These are phyloP conservation scores for Hemiscyllium ocellatum DNA, from an alignment of 2,113 vertebrate species.

Conservation along the genomic window DNA sequence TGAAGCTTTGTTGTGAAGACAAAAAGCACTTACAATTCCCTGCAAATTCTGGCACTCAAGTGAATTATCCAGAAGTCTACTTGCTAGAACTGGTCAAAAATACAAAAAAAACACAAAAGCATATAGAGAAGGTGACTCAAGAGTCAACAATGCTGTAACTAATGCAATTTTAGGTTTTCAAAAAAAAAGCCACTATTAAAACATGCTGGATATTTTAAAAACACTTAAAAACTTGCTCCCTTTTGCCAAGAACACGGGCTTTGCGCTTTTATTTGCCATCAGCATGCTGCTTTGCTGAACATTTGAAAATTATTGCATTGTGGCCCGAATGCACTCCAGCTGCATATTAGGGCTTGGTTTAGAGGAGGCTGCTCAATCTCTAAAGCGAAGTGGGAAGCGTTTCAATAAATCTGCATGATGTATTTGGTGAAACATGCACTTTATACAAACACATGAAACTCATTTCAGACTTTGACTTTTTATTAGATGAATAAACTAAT, in stretches of 20 bases:
- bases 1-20: neutral
- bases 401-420: no score
- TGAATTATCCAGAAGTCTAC: no score
- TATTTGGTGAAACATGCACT: neutral
- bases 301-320: neutral
- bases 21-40: neutral
- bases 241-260: neutral
- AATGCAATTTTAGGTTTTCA: neutral
- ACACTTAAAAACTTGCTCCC: neutral
- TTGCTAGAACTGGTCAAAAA: no score
- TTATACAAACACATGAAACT: no score
- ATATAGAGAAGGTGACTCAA: no score
- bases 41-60: neutral
- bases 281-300: neutral
- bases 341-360: neutral
- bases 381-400: no score
- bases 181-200: no score
- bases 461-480: neutral
- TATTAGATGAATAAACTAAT: no score
- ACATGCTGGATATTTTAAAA: no score
- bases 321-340: neutral
- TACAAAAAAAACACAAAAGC: neutral
- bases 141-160: no score
- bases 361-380: neutral
- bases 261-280: neutral